phyloP scores from a whole-genome alignment of 2,888 invertebrate genomes.

The Drosophila hamatofila region DNA sequence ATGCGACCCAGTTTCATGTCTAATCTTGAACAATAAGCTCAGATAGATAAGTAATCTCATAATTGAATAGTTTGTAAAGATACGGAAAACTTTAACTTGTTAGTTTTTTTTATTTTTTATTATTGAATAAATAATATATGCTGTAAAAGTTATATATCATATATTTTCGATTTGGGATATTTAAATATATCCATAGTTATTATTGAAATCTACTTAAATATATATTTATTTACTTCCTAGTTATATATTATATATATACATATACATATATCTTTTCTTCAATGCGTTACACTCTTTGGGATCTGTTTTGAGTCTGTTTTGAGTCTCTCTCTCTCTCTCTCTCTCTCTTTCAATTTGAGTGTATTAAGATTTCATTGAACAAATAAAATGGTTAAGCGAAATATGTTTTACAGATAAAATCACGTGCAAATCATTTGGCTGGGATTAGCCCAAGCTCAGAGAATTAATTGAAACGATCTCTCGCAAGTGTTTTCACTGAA shows the following conservation, averaged over 20 bases:
- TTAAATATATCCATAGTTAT: too few relatives aligned
- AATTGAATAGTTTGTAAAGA: neutral
- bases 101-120: neutral
- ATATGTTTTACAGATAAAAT: neutral
- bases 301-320: neutral
- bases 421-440: slow-evolving; percentile 42
- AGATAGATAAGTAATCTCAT: neutral
- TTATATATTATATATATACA: neutral
- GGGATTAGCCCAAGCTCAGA: slow-evolving; percentile 7
- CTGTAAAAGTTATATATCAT: neutral
- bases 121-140: too few relatives aligned
- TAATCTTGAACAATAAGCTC: neutral
- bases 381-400: slow-evolving; percentile 49
- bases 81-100: neutral
- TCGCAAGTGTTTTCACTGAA: slow-evolving; percentile 17
- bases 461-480: slow-evolving; percentile 26
- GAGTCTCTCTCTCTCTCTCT: neutral
- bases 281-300: neutral
- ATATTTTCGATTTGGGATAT: too few relatives aligned
- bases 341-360: neutral
- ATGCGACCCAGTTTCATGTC: neutral
- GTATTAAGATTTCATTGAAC: slow-evolving; percentile 43
- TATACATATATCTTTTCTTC: neutral
- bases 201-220: neutral
- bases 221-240: neutral